phyloP scores from a whole-genome alignment of 2,888 invertebrate genomes.

The Colostygia pectinataria region DNA sequence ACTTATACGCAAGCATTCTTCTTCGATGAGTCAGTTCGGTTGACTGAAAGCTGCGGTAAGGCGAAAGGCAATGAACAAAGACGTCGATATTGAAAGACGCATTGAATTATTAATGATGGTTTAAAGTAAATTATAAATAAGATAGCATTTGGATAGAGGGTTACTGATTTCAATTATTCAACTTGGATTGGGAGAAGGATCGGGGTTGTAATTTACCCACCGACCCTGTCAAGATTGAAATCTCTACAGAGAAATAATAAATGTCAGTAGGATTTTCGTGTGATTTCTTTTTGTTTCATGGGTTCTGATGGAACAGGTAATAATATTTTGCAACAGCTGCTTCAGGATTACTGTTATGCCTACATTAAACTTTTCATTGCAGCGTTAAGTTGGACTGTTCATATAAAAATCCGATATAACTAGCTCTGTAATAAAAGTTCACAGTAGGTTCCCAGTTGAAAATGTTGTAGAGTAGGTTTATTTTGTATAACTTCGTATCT shows the following conservation, averaged over 20 bases:
- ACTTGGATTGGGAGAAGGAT: background rate
- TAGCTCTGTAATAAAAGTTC: too few relatives aligned
- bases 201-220: background rate
- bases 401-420: too few relatives aligned
- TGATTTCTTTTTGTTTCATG: background rate
- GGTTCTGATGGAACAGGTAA: slow-evolving; percentile 21
- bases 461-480: too few relatives aligned
- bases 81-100: slow-evolving; percentile 11
- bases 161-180: slow-evolving; percentile 3
- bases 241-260: background rate
- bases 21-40: slow-evolving; percentile 21
- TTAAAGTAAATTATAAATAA: slow-evolving; percentile 5
- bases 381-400: too few relatives aligned
- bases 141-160: background rate
- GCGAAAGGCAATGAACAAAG: slow-evolving; percentile 20
- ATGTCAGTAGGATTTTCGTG: background rate
- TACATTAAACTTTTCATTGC: too few relatives aligned
- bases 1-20: slow-evolving; percentile 15
- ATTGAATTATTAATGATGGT: slow-evolving; percentile 15
- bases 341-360: too few relatives aligned
- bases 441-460: too few relatives aligned
- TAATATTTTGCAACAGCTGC: background rate
- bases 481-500: too few relatives aligned
- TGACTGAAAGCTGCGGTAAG: slow-evolving; percentile 13
- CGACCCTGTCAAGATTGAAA: background rate